Evolutionary conservation across 1,140 invertebrate genomes (phyloP).

Genomic region (Holcopasites calliopsidis): DNA sequence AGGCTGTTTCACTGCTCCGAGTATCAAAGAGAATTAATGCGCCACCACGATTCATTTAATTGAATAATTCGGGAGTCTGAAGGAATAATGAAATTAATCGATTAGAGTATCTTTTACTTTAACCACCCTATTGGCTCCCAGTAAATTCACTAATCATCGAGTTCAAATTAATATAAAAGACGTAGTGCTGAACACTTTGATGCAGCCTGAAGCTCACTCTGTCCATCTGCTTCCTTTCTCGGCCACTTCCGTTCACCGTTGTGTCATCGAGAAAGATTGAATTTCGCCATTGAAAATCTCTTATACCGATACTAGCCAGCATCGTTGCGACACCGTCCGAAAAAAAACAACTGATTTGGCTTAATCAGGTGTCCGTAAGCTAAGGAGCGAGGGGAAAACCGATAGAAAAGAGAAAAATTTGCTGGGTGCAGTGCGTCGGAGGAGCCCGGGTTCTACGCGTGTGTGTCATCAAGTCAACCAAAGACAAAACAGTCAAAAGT

Average conservation of each 20-base stretch:
- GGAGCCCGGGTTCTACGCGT: constrained; percentile 49
- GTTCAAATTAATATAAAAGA: too few relatives aligned
- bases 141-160: background rate
- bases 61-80: too few relatives aligned
- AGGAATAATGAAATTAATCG: background rate
- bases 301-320: constrained; percentile 7
- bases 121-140: too few relatives aligned
- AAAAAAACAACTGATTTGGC: constrained; percentile 39
- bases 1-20: too few relatives aligned
- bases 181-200: too few relatives aligned
- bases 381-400: constrained; percentile 64
- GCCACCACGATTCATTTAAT: too few relatives aligned
- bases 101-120: too few relatives aligned
- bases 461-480: constrained; percentile 38
- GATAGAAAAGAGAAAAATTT: constrained; percentile 35
- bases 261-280: background rate
- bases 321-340: constrained; percentile 12
- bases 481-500: constrained; percentile 38
- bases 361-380: constrained; percentile 54
- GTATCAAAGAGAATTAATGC: too few relatives aligned
- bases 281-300: too few relatives aligned
- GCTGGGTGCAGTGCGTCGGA: constrained; percentile 65
- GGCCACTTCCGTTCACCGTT: constrained; percentile 34
- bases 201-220: too few relatives aligned
- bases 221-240: constrained; percentile 36